Evolutionary conservation across 2,888 invertebrate genomes (phyloP).

Genomic region (Elysia crispata): DNA sequence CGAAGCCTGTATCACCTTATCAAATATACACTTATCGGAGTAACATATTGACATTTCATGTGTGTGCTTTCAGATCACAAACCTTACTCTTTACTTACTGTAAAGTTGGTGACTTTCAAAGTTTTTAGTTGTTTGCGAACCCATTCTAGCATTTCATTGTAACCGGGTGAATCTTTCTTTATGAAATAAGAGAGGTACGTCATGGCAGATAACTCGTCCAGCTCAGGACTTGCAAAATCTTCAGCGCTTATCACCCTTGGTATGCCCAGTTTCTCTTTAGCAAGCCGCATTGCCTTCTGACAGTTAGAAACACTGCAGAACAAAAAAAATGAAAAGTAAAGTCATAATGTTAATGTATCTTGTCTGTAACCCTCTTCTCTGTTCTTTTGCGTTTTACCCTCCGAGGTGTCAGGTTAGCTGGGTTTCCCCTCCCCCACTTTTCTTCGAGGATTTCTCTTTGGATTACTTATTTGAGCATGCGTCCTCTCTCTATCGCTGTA

Average conservation of each 20-base stretch:
- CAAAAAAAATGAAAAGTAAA: background rate
- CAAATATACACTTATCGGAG: too few relatives aligned
- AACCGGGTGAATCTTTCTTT: slow-evolving; percentile 94
- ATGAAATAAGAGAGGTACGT: slow-evolving; percentile 98
- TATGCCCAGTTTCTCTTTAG: slow-evolving; percentile 92
- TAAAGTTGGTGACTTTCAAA: slow-evolving; percentile 88
- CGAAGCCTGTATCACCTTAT: too few relatives aligned
- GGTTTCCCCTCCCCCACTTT: too few relatives aligned
- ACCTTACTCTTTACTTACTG: slow-evolving; percentile 83
- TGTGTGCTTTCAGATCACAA: too few relatives aligned
- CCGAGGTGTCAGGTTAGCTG: too few relatives aligned
- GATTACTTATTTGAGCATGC: too few relatives aligned
- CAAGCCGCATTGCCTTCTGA: slow-evolving; percentile 94
- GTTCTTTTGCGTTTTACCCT: too few relatives aligned
- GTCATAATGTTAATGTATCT: background rate
- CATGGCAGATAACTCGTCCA: slow-evolving; percentile 98
- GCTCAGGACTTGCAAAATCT: slow-evolving; percentile 94
- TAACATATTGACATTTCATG: too few relatives aligned
- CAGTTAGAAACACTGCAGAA: slow-evolving; percentile 90
- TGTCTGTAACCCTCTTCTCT: background rate
- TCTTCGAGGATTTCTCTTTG: too few relatives aligned
- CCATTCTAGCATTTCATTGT: slow-evolving; percentile 94
- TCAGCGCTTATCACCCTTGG: slow-evolving; percentile 97
- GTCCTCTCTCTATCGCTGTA: too few relatives aligned
- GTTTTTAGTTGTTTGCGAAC: slow-evolving; percentile 88